Evolutionary conservation across 2,113 vertebrate genomes (phyloP), one percentile per base, ranked within the genome.

Genomic region (Chlorodrepanis virens): DNA sequence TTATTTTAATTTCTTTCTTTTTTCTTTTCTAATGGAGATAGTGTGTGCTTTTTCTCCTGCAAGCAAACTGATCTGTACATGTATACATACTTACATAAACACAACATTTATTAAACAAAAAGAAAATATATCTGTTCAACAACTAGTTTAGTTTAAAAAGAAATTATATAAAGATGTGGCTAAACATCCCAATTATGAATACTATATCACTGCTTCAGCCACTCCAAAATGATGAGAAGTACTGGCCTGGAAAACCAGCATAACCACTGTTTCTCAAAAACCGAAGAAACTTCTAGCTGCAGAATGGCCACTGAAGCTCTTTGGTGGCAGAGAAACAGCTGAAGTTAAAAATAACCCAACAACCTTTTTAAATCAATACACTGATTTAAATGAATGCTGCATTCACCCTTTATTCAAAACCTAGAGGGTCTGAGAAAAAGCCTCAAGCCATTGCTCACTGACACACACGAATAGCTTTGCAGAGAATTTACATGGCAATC

Each of bases 241-340:
- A 65, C 6, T 54, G 11, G 8, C 6, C 6, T 31, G 45, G 60
- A 15, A 57, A 84, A n/a, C 1, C 19, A 65, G 25, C 2, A 4
- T 5, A 33, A 35, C 7, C 14, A 8, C 6, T 21, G 3, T 47
- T 80, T 86, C 35, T 83, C 37, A 60, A 44, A 89, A 65, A 2
- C 0, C 1, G 4, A 49, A 78, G 10, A 1, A 8, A 0, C 16
- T 77, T 65, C 39, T 60, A 39, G 12, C 18, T 84, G 23, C 39
- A 42, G 15, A 65, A 59, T 33, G 47, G 4, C 54, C n/a, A 35
- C 44, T 35, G 17, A 16, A 90, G 7, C 3, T 80, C 19, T 52
- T 39, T 25, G 52, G 53, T 47, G 27, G 12, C 39, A 75, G 19
- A 6, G 10, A 63, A 87, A 60, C 5, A 67, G 12, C 16, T 35